Base-by-base conservation (phyloP, 2,888 invertebrate species). In the Ichneumoninae sp. region DNA sequence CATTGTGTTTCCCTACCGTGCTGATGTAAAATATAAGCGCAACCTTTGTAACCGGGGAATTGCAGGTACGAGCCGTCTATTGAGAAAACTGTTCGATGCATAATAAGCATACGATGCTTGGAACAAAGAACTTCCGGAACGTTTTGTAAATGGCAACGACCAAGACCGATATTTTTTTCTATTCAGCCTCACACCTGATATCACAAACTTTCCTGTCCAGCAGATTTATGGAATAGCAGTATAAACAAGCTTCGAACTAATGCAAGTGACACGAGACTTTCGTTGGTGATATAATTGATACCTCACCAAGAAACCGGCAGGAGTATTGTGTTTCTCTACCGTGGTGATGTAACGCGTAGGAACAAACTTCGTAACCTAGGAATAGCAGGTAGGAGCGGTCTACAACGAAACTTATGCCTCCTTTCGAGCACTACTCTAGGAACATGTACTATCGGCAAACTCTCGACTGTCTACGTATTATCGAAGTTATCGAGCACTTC, bases 401-500 rank as follows among this genome's bases (percentile, higher is more conserved):
- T 68, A 52, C 7, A 19, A 4, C 3, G 57, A 30, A 68, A 77
- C 66, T 68, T 60, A 44, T n/a, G 47, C 40, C 19, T 7, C 26
- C 40, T 69, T 50, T 19, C 7, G 33, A 22, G 8, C 13, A 26
- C 13, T 57, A 13, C 57, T 26, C n/a, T 6, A n/a, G 22, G 13
- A 3, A 47, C 44, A 63, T 16, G 7, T 10, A 44, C 68, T 22
- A 57, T 44, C 1, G 26, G 40, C 44, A n/a, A 33, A 63, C 47
- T 60, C 44, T 33, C 36, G n/a, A 63, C 13, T 19, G 63, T 33
- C 70, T 10, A 10, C 22, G 33, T 65, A 19, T 79, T 54, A 79
- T 73, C 26, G 52, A 73, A 52, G 8, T 66, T 66, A 75, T 66
- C 19, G 50, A 36, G 44, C 68, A n/a, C 60, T 75, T 69, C 60